Evolutionary conservation across 2,888 invertebrate genomes (phyloP).

Genomic region (Dromius quadrimaculatus): DNA sequence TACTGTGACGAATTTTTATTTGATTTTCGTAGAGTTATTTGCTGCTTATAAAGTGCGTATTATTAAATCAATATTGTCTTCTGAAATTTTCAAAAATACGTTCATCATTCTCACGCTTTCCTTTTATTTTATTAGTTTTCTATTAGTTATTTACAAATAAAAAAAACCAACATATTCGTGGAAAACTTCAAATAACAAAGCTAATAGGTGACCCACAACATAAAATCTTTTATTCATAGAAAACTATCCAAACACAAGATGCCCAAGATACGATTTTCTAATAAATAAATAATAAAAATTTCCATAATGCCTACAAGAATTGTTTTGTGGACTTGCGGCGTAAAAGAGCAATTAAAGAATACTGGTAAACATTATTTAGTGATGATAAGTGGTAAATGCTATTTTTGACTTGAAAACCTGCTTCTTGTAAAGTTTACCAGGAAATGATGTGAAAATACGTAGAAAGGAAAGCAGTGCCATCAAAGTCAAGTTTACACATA

Average conservation of each 20-base stretch:
- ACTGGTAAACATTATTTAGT: conserved; percentile 7
- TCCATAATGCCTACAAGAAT: conserved; percentile 15
- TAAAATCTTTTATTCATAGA: conserved; percentile 13
- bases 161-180: no score
- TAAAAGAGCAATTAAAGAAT: conserved; percentile 7
- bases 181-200: no score
- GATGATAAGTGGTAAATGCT: conserved; percentile 8
- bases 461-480: conserved; percentile 19
- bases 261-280: conserved; percentile 6
- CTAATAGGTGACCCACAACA: conserved; percentile 21
- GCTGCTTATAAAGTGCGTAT: no score
- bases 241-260: conserved; percentile 14
- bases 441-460: conserved; percentile 33
- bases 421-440: neutral
- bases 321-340: neutral
- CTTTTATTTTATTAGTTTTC: no score
- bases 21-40: no score
- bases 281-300: conserved; percentile 7
- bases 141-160: no score
- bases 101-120: no score
- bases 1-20: neutral
- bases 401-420: neutral
- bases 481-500: conserved; percentile 36
- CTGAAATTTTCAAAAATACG: no score
- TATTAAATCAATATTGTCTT: no score